Evolutionary conservation across 1,140 invertebrate genomes (phyloP).

Genomic region (Hylaeus volcanicus): DNA sequence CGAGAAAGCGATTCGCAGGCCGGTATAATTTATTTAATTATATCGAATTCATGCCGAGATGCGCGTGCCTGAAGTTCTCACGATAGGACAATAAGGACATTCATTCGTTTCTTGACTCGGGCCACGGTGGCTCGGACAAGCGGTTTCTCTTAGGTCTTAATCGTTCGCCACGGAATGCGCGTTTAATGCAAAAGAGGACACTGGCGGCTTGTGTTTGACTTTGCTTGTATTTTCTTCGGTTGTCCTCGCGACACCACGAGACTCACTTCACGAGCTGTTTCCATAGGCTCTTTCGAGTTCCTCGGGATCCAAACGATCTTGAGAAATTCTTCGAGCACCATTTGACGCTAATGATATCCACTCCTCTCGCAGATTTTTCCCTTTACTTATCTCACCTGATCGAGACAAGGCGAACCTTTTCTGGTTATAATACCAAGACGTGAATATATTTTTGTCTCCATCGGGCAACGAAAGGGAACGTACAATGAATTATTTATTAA

Average conservation of each 20-base stretch:
- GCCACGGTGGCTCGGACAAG: conserved; percentile 37
- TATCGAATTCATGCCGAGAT: conserved; percentile 67
- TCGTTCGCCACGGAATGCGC: conserved; percentile 72
- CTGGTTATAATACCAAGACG: too few relatives aligned
- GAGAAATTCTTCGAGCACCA: conserved; percentile 12
- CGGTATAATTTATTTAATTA: conserved; percentile 69
- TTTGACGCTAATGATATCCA: conserved; percentile 51
- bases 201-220: conserved; percentile 55
- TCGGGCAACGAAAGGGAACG: too few relatives aligned
- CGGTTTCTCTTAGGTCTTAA: conserved; percentile 71
- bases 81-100: conserved; percentile 75
- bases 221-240: conserved; percentile 53
- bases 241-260: conserved; percentile 25
- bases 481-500: too few relatives aligned
- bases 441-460: too few relatives aligned
- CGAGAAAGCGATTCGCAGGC: conserved; percentile 3
- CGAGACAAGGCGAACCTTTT: neutral
- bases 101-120: conserved; percentile 65
- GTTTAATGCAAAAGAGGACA: conserved; percentile 68
- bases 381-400: neutral
- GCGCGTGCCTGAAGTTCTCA: conserved; percentile 71
- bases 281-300: conserved; percentile 25
- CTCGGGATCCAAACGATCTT: conserved; percentile 26
- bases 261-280: conserved; percentile 52
- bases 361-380: neutral